These are phyloP conservation scores for Myopa tessellatipennis DNA, from an alignment of 2,888 invertebrate species.

Conservation along the genomic window DNA sequence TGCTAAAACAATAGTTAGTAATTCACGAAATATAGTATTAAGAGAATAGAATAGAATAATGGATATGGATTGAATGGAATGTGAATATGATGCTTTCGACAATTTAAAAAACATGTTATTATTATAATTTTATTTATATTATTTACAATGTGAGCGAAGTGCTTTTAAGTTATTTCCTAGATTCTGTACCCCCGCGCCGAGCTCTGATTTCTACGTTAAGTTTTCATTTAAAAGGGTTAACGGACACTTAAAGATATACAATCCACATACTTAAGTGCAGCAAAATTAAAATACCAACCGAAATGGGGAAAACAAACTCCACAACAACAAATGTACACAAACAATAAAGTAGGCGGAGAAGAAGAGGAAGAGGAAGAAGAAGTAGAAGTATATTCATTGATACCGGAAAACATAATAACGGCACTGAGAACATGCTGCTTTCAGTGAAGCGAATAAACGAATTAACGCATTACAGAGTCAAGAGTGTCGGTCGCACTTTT, in stretches of 20 bases:
- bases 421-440: slow-evolving; percentile 12
- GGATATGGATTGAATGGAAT: too few species aligned
- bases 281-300: background rate
- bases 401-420: slow-evolving; percentile 1
- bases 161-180: too few species aligned
- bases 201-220: too few species aligned
- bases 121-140: too few species aligned
- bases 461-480: slow-evolving; percentile 54
- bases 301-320: background rate
- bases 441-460: slow-evolving; percentile 50
- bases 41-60: too few species aligned
- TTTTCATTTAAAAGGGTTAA: background rate
- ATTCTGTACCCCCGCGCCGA: too few species aligned
- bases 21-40: too few species aligned
- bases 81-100: too few species aligned
- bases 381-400: background rate
- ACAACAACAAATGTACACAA: background rate
- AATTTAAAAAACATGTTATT: too few species aligned
- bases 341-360: background rate
- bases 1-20: too few species aligned
- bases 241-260: background rate
- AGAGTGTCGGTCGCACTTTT: slow-evolving; percentile 52
- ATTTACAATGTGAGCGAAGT: too few species aligned
- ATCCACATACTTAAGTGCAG: background rate
- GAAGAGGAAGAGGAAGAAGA: background rate